Evolutionary conservation across 2,888 invertebrate species (phyloP).

Genomic region (Cyaniris semiargus): DNA sequence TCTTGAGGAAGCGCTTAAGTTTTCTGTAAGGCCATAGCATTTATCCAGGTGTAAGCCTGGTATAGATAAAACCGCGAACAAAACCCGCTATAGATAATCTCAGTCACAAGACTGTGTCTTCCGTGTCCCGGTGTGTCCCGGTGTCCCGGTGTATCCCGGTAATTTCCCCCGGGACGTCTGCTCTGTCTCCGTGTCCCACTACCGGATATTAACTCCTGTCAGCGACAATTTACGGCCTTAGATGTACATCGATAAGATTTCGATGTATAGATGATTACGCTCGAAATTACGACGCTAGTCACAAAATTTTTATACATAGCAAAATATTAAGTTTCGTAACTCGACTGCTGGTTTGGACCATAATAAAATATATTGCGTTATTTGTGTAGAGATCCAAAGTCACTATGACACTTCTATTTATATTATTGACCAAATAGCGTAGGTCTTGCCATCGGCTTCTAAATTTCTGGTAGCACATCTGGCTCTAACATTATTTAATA

Average conservation of each 20-base stretch:
- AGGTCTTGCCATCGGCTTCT: too few species aligned
- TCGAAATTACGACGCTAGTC: neutral
- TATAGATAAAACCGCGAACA: neutral
- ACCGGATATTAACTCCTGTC: conserved; percentile 16
- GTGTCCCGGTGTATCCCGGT: conserved; percentile 26
- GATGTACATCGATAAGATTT: neutral
- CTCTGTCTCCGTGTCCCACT: conserved; percentile 26
- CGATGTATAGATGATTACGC: neutral
- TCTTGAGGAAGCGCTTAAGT: neutral
- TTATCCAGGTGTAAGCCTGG: neutral
- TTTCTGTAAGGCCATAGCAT: neutral
- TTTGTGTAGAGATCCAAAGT: too few species aligned
- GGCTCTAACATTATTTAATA: neutral
- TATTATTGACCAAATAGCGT: too few species aligned
- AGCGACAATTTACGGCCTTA: neutral
- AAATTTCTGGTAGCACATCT: too few species aligned
- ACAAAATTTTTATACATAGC: too few species aligned
- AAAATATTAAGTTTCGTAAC: too few species aligned
- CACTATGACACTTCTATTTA: too few species aligned
- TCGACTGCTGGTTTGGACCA: too few species aligned
- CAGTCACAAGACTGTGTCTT: neutral
- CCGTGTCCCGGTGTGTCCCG: neutral
- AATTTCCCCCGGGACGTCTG: conserved; percentile 32
- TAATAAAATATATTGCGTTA: too few species aligned
- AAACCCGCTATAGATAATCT: neutral